Conservation (phyloP, 2,797 vertebrate genomes). For the Leptodactylus fallax region DNA sequence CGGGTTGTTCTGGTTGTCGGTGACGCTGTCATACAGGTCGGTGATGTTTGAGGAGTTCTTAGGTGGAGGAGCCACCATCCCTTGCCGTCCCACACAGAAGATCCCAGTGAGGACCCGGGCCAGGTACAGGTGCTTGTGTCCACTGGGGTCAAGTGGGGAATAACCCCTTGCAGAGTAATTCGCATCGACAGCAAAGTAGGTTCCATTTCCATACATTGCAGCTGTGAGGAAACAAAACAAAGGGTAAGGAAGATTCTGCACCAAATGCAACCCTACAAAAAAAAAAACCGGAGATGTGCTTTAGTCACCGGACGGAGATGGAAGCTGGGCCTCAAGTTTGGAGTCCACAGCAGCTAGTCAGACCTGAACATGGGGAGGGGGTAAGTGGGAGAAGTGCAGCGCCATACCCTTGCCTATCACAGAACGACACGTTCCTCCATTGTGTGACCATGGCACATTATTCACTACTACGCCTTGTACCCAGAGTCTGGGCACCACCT, state of each 20-base stretch:
- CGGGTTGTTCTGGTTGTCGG: constrained; percentile 68
- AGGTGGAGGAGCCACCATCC: constrained; percentile 76
- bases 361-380: no score
- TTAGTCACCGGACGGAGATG: background rate
- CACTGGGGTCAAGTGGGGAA: constrained; percentile 71
- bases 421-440: no score
- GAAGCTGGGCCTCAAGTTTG: background rate
- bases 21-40: constrained; percentile 73
- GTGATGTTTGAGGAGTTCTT: constrained; percentile 66
- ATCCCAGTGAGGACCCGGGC: constrained; percentile 85
- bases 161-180: constrained; percentile 80
- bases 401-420: no score
- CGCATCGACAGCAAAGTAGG: constrained; percentile 87
- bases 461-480: no score
- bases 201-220: constrained; percentile 77
- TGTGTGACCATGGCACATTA: no score
- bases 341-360: background rate
- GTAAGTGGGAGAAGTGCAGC: no score
- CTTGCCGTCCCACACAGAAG: constrained; percentile 64
- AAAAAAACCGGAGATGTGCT: no score
- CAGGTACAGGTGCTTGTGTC: constrained; percentile 83
- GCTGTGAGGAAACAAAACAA: constrained; percentile 1
- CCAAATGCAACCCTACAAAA: no score
- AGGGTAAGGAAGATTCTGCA: background rate
- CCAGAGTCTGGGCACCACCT: no score